Conservation (phyloP, 2,113 vertebrate species). For the Lepus timidus region DNA sequence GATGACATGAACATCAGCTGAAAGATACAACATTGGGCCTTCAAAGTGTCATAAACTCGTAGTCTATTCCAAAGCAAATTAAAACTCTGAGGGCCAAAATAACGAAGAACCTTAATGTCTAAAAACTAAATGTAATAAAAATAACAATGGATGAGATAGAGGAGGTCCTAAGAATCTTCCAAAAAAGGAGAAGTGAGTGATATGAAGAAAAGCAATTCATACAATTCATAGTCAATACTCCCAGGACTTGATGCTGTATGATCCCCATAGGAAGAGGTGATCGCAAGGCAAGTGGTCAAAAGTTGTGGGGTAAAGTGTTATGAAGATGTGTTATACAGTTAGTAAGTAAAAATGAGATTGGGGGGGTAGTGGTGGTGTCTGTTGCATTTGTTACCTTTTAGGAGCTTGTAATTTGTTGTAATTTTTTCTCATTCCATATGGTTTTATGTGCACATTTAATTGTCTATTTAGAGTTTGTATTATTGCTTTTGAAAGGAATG, state of each 20-base stretch:
- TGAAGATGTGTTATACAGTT: accelerated
- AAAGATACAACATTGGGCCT: neutral
- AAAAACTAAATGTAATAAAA: neutral
- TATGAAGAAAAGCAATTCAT: accelerated
- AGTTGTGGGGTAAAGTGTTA: too few species aligned
- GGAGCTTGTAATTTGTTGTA: neutral
- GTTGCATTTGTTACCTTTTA: neutral
- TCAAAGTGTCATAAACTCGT: neutral
- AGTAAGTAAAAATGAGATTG: accelerated
- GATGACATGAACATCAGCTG: too few species aligned
- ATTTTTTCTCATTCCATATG: neutral
- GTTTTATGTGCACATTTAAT: neutral
- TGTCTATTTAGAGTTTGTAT: neutral
- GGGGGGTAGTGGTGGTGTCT: neutral
- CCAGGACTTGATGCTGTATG: accelerated
- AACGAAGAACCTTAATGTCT: neutral
- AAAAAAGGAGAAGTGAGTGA: neutral
- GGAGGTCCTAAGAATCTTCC: neutral
- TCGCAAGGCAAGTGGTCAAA: neutral
- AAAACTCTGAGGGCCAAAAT: accelerated
- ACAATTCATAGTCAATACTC: accelerated
- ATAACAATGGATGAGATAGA: neutral
- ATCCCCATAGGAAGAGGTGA: accelerated
- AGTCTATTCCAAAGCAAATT: too few species aligned
- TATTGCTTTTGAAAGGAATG: neutral